phyloP scores from a whole-genome alignment of 2,113 vertebrate genomes.

The Thomomys bottae region DNA sequence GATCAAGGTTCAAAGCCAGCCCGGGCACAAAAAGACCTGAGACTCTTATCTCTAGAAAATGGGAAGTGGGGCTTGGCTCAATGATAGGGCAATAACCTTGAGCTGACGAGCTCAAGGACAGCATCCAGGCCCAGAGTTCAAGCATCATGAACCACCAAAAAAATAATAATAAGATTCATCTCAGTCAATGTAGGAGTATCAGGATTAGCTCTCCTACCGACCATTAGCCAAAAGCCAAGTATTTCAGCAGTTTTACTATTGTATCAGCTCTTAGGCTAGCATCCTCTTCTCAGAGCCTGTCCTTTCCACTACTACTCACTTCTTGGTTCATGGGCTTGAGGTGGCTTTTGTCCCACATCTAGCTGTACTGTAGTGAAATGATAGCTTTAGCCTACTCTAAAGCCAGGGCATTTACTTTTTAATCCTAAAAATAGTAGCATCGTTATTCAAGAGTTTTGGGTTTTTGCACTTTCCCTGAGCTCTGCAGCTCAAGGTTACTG shows the following conservation, averaged over 20 bases:
- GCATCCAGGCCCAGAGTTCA: no score
- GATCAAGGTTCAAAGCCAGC: no score
- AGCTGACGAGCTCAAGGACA: no score
- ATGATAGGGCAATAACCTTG: no score
- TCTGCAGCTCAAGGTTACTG: no score
- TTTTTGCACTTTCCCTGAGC: no score
- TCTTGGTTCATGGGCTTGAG: not conserved
- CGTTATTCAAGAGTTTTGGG: slow-evolving; percentile 49
- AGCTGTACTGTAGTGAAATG: not conserved
- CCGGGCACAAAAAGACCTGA: no score
- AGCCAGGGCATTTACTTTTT: not conserved
- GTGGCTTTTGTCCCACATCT: slow-evolving; percentile 40
- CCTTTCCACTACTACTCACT: not conserved
- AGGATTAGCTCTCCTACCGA: slow-evolving; percentile 9
- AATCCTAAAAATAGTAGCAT: slow-evolving; percentile 8
- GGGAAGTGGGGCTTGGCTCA: no score
- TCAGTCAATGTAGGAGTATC: not conserved
- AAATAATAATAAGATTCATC: no score
- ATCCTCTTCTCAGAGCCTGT: not conserved
- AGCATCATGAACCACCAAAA: no score
- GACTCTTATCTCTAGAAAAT: no score
- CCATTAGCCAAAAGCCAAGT: not conserved
- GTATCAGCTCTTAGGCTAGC: not conserved
- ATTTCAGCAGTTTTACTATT: slow-evolving; percentile 26
- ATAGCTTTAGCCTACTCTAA: not conserved